These are phyloP conservation scores for Orthosia cruda DNA, from an alignment of 2,888 invertebrate genomes.

Conservation along the genomic window DNA sequence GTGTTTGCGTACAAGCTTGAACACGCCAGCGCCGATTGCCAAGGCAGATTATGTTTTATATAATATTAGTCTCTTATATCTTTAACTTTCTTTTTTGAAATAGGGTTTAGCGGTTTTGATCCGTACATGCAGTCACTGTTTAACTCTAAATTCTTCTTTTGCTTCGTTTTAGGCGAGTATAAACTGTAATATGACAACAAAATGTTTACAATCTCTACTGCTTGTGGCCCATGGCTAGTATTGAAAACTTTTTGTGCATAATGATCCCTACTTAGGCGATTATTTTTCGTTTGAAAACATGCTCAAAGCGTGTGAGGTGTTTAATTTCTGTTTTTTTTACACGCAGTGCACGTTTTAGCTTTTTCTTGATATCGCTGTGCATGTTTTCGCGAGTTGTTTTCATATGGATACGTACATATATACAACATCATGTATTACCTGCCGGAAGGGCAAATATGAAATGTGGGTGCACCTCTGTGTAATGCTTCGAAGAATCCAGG, in stretches of 20 bases:
- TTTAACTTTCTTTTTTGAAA: too few relatives aligned
- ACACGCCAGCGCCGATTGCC: too few relatives aligned
- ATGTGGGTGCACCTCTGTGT: too few relatives aligned
- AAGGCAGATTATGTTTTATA: not conserved
- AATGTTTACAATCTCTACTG: slow-evolving; percentile 32
- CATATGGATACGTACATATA: not conserved
- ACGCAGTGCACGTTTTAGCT: not conserved
- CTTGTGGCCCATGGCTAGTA: slow-evolving; percentile 10
- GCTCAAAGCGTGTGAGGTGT: slow-evolving; percentile 32
- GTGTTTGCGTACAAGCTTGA: too few relatives aligned
- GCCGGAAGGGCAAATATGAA: too few relatives aligned
- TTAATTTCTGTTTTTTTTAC: slow-evolving; percentile 9
- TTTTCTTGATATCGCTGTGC: not conserved
- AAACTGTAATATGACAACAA: slow-evolving; percentile 9
- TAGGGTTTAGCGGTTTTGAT: too few relatives aligned
- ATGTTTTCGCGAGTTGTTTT: not conserved
- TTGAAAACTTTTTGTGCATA: slow-evolving; percentile 26
- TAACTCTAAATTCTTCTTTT: too few relatives aligned
- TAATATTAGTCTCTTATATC: too few relatives aligned
- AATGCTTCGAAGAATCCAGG: too few relatives aligned
- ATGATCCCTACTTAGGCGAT: slow-evolving; percentile 41
- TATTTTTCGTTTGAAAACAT: slow-evolving; percentile 31
- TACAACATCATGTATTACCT: too few relatives aligned
- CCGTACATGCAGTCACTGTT: too few relatives aligned
- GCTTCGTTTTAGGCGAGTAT: too few relatives aligned